Percentiles rank a stretch among this genome's conserved stretches.
Conservation (phyloP, 2,797 vertebrate species). For the Sebastes diploproa region DNA sequence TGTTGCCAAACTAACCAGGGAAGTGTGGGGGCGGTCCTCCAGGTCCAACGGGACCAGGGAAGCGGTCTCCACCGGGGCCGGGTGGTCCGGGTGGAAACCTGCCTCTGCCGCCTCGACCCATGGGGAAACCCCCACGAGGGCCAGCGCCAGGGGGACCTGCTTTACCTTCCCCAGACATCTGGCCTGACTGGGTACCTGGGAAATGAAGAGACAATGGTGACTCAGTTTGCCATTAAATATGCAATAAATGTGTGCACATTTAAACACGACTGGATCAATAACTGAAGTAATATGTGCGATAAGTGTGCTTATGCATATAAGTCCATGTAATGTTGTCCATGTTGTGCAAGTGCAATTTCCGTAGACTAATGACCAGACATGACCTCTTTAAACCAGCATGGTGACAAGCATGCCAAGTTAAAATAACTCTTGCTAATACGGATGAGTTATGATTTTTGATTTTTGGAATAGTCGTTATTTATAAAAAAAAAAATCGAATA, state of each 20-base stretch:
- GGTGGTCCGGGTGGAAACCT: slow-evolving; percentile 90
- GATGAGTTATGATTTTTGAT: too few species aligned
- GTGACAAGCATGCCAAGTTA: background rate
- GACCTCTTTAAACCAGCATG: background rate
- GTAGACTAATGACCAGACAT: background rate
- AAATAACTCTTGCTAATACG: background rate
- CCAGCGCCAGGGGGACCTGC: slow-evolving; percentile 94
- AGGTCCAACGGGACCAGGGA: slow-evolving; percentile 93
- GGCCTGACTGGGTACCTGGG: slow-evolving; percentile 93
- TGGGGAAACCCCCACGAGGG: slow-evolving; percentile 90
- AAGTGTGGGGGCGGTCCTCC: slow-evolving; percentile 97
- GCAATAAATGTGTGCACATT: background rate
- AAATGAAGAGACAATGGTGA: background rate
- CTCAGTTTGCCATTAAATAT: background rate
- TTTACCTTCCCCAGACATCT: slow-evolving; percentile 99
- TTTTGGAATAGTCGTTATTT: too few species aligned
- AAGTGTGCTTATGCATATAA: background rate
- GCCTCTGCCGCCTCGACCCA: slow-evolving; percentile 92
- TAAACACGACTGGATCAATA: background rate
- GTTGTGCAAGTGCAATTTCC: background rate
- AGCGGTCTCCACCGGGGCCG: slow-evolving; percentile 93
- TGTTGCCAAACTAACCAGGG: slow-evolving; percentile 84
- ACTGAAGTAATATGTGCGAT: background rate
- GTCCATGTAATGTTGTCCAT: background rate
- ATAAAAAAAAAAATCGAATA: too few species aligned